Evolutionary conservation across 2,797 vertebrate species (phyloP).

Genomic region (Enoplosus armatus): DNA sequence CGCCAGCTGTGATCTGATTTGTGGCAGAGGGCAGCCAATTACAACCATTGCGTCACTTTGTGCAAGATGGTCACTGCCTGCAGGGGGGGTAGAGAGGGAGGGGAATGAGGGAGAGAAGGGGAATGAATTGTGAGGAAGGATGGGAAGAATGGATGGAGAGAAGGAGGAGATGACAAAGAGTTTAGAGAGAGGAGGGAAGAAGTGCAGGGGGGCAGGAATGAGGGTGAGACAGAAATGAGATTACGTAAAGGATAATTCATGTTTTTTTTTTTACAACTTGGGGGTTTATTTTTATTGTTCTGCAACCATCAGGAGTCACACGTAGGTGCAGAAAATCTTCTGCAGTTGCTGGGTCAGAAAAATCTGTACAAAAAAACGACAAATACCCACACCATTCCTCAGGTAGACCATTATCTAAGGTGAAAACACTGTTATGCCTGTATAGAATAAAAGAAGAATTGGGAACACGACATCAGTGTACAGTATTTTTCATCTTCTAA

Average conservation of each 20-base stretch:
- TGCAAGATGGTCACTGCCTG: slow-evolving; percentile 71
- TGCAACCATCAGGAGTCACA: neutral
- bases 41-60: slow-evolving; percentile 82
- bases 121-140: slow-evolving; percentile 12
- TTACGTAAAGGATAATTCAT: slow-evolving; percentile 13
- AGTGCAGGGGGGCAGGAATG: neutral
- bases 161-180: slow-evolving; percentile 13
- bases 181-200: slow-evolving; percentile 17
- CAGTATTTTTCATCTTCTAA: too few relatives aligned
- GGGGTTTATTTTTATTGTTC: too few relatives aligned
- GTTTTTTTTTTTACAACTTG: neutral
- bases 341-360: neutral
- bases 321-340: neutral
- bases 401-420: too few relatives aligned
- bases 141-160: neutral
- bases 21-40: slow-evolving; percentile 81
- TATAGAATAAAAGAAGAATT: neutral
- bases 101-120: neutral
- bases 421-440: neutral
- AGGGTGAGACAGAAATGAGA: neutral
- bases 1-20: slow-evolving; percentile 75
- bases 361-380: neutral
- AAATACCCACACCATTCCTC: too few relatives aligned
- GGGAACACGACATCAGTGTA: neutral
- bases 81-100: slow-evolving; percentile 43